Evolutionary conservation across 2,888 invertebrate species (phyloP).

Genomic region (Hydriomena furcata): DNA sequence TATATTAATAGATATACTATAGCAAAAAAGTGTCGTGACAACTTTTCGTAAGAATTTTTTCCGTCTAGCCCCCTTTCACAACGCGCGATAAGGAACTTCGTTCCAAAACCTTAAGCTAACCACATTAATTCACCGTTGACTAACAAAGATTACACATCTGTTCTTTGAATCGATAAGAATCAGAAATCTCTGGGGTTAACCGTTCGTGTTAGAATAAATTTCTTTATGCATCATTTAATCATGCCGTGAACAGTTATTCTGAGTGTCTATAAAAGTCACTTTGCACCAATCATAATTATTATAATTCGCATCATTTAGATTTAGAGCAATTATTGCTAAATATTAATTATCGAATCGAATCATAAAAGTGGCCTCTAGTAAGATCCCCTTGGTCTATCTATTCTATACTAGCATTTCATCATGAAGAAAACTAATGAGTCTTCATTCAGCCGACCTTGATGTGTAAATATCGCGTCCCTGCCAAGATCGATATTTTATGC

Average conservation of each 20-base stretch:
- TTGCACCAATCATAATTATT: no score
- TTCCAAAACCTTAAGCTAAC: background rate
- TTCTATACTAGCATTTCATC: background rate
- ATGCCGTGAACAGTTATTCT: background rate
- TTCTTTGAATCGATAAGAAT: slow-evolving; percentile 1
- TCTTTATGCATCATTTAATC: background rate
- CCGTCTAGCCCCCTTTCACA: no score
- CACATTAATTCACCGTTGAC: background rate
- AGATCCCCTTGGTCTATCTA: no score
- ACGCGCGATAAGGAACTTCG: no score
- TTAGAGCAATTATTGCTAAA: no score
- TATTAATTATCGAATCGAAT: no score
- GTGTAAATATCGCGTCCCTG: slow-evolving; percentile 14
- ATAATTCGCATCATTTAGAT: no score
- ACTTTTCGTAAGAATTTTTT: no score
- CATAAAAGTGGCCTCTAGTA: no score
- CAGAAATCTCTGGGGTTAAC: background rate
- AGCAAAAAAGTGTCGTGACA: no score
- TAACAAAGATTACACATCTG: background rate
- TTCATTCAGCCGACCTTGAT: slow-evolving; percentile 13
- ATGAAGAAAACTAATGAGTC: slow-evolving; percentile 7
- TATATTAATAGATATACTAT: no score
- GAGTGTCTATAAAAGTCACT: no score
- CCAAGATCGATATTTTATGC: slow-evolving; percentile 20
- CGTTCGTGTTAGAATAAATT: background rate